Evolutionary conservation across 2,797 vertebrate species (phyloP).

Genomic region (Chrysolophus pictus): DNA sequence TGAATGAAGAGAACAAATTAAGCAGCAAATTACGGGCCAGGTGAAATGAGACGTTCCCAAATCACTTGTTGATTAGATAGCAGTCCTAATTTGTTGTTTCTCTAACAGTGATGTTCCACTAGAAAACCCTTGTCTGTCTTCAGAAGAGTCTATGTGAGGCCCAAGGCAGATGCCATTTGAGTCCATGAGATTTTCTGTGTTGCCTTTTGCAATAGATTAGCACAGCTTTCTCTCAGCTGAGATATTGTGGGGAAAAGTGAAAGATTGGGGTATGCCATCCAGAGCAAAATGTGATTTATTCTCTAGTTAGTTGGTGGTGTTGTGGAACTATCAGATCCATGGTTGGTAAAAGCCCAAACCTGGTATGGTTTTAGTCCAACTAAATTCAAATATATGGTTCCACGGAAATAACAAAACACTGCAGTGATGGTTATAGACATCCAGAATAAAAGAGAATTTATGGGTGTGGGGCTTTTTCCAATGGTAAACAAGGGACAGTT

Average conservation of each 20-base stretch:
- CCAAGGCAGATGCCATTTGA: accelerated
- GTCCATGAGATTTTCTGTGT: background rate
- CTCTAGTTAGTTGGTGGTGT: slow-evolving; percentile 49
- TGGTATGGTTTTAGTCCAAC: background rate
- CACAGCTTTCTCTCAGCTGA: background rate
- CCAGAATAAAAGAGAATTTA: slow-evolving; percentile 41
- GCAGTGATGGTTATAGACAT: slow-evolving; percentile 22
- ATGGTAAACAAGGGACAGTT: slow-evolving; percentile 55
- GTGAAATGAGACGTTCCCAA: background rate
- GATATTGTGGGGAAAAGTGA: background rate
- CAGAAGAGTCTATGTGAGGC: background rate
- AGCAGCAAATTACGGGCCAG: background rate
- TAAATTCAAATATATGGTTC: slow-evolving; percentile 41
- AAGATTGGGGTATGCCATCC: slow-evolving; percentile 5
- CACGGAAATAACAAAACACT: slow-evolving; percentile 35
- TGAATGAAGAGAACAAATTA: background rate
- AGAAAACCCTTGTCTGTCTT: background rate
- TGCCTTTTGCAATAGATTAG: background rate
- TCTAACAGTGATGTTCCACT: background rate
- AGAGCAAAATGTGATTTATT: slow-evolving; percentile 61
- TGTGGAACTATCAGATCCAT: slow-evolving; percentile 31
- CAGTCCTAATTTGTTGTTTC: background rate
- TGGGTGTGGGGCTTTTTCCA: slow-evolving; percentile 30
- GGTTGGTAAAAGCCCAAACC: slow-evolving; percentile 59
- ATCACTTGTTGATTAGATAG: background rate